These are phyloP conservation scores for Chrysopilus asiliformis DNA, from an alignment of 2,888 invertebrate species.

Conservation along the genomic window DNA sequence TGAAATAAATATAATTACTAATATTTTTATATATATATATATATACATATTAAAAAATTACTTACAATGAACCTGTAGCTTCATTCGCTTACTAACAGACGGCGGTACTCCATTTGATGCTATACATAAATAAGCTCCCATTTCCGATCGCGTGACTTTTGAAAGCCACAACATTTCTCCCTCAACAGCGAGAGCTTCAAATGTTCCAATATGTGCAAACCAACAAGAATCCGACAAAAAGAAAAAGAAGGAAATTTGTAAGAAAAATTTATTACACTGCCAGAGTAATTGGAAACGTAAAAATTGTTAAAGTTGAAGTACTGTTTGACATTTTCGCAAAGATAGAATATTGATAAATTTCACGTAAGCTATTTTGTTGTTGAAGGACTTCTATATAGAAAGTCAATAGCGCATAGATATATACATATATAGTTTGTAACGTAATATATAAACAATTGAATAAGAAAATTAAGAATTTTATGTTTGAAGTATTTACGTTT, in stretches of 20 bases:
- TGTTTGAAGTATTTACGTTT: no score
- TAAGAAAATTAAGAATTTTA: no score
- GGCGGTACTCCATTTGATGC: slow-evolving; percentile 81
- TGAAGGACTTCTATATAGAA: no score
- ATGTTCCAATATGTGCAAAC: background rate
- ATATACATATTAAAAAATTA: no score
- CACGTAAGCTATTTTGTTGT: no score
- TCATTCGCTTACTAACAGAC: slow-evolving; percentile 79
- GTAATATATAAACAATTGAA: no score
- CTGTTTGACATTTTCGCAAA: no score
- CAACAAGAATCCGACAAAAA: background rate
- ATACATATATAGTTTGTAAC: no score
- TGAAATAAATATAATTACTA: background rate
- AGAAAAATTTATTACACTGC: background rate
- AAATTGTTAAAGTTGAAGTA: no score
- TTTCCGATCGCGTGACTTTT: slow-evolving; percentile 78
- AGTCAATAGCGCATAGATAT: no score
- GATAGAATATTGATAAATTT: no score
- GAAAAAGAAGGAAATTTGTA: background rate
- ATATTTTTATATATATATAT: background rate
- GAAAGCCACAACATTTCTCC: slow-evolving; percentile 69
- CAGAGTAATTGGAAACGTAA: no score
- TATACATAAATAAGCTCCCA: slow-evolving; percentile 80
- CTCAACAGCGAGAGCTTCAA: slow-evolving; percentile 51
- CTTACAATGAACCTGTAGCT: slow-evolving; percentile 86